Evolutionary conservation across 2,797 vertebrate species (phyloP).

Genomic region (Discoglossus pictus): DNA sequence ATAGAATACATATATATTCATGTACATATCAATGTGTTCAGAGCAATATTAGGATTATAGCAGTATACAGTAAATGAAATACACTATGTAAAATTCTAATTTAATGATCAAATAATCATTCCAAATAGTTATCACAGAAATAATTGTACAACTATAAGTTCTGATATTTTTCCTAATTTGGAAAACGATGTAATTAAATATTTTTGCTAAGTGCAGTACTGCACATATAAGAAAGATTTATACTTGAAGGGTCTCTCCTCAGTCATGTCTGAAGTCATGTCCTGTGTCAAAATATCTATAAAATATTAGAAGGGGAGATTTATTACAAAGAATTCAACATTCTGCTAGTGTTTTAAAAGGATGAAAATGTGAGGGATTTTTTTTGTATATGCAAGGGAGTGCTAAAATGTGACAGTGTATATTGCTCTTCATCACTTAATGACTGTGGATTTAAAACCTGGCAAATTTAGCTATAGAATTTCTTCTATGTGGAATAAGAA

Average conservation of each 20-base stretch:
- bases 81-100: no score
- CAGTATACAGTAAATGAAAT: no score
- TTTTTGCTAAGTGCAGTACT: conserved; percentile 2
- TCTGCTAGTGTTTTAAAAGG: not conserved
- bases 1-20: no score
- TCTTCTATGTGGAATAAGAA: no score
- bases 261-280: not conserved
- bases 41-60: no score
- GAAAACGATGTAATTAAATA: conserved; percentile 20
- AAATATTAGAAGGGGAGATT: not conserved
- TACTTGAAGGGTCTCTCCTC: not conserved
- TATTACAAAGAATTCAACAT: not conserved
- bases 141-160: no score
- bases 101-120: no score
- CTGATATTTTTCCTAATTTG: no score
- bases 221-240: conserved; percentile 8
- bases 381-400: not conserved
- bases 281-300: not conserved
- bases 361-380: not conserved
- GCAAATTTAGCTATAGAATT: no score
- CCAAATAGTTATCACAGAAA: no score
- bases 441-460: no score
- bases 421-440: not conserved
- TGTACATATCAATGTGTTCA: no score
- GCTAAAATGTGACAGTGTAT: not conserved